Evolutionary conservation across 2,888 invertebrate species (phyloP), one percentile per base, ranked within the genome.

Genomic region (Pollenia angustigena): DNA sequence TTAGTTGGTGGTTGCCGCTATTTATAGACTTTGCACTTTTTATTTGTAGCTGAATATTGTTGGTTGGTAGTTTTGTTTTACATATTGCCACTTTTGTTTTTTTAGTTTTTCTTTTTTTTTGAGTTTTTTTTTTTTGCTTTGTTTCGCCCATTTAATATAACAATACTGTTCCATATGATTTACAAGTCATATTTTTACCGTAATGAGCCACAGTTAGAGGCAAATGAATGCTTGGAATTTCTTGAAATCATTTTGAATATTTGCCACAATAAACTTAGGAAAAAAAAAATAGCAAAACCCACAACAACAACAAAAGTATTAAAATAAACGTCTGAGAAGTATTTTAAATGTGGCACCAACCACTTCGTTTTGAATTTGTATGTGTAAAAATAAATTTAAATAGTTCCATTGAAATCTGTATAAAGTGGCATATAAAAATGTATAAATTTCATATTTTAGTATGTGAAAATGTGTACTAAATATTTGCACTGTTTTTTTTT

Each of bases 161-260:
- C 72, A 14, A 66, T 44, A 75, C 40, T 40, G 16, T 9, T n/a
- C 4, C 23, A 44, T 46, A 44, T 54, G 8, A 16, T 84, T 81
- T 72, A 75, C 72, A 74, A 84, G 84, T 87, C 83, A 78, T 83
- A 83, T 81, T 81, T 87, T 87, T 75, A 83, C 87, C 81, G 87
- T 84, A 87, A 87, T 79, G 74, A 84, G 87, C 87, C 62, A 84
- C 81, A 78, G 81, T 87, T 81, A 69, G 84, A 44, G 66, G 66
- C 80, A 80, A 69, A 71, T 66, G 42, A 82, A 76, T 82, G 76
- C 40, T 69, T 82, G 87, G 81, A 87, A 87, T 87, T 81, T 84
- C 74, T 84, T 87, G 60, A 84, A 87, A 81, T 84, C 72, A 66
- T 64, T 79, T 62, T 72, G 76, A 82, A 82, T 82, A 75, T 85